Conservation (phyloP, 2,113 vertebrate species). For the Mola mola region DNA sequence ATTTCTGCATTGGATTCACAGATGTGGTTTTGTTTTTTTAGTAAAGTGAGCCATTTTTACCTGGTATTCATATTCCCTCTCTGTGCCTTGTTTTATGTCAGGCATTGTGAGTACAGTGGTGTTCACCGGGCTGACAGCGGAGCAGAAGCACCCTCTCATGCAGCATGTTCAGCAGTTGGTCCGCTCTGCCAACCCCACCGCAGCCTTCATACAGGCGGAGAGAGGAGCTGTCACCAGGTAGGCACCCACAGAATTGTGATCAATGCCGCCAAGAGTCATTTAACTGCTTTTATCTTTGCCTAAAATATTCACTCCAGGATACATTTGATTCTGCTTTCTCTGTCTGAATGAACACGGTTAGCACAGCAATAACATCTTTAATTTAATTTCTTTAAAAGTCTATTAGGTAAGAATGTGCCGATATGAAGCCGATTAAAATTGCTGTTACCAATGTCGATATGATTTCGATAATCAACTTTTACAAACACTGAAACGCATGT, state of each 20-base stretch:
- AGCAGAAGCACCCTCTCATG: slow-evolving; percentile 88
- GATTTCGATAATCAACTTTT: too few species aligned
- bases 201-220: slow-evolving; percentile 90
- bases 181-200: slow-evolving; percentile 87
- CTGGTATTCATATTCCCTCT: slow-evolving; percentile 23
- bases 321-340: slow-evolving; percentile 14
- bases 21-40: slow-evolving; percentile 21
- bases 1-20: slow-evolving; percentile 11
- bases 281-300: slow-evolving; percentile 29
- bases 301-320: slow-evolving; percentile 28
- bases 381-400: too few species aligned
- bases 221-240: slow-evolving; percentile 92
- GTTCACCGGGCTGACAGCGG: slow-evolving; percentile 87
- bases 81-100: slow-evolving; percentile 64
- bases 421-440: too few species aligned
- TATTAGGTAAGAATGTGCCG: too few species aligned
- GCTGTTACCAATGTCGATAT: too few species aligned
- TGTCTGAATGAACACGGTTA: slow-evolving; percentile 27
- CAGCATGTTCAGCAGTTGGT: slow-evolving; percentile 89
- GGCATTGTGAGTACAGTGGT: slow-evolving; percentile 91
- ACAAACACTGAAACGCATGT: too few species aligned
- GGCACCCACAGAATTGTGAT: slow-evolving; percentile 49
- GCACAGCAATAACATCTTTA: not conserved
- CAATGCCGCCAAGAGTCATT: slow-evolving; percentile 46
- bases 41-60: slow-evolving; percentile 13